Base-by-base conservation (phyloP, 2,797 vertebrate genomes). In the Pangasius larnaudii region DNA sequence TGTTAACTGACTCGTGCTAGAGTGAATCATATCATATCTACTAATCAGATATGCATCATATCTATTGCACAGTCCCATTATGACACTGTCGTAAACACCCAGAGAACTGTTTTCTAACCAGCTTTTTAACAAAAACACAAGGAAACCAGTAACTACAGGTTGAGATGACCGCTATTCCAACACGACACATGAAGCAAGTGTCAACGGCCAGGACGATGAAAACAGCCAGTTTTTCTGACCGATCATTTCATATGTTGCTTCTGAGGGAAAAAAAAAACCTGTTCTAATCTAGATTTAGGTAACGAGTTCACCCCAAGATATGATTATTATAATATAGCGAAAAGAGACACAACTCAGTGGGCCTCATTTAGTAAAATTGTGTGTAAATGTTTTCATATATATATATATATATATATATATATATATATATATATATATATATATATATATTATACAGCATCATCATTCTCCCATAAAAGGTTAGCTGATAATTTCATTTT, bases 61-160 rank as follows among this genome's bases (percentile, higher is more conserved):
- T 63, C 58, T 95, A 96, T 96, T 96, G 95, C 95, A 96, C 96
- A 93, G 93, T 95, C 94, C 95, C 95, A 93, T 87, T 91, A 91
- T 93, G 93, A 94, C 92, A 93, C 91, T 85, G 90, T 93, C 67
- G 87, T 88, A 89, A 92, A 87, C 95, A 95, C 94, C 93, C 90
- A 91, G 83, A 91, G 82, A 87, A 87, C 79, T 63, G 80, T 86
- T 81, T 78, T 86, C 92, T 71, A 87, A 69, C 87, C 85, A 78
- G 83, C 3, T 46, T 75, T 46, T 46, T 46, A 46, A 9, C 4
- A n/a, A 84, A 90, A 92, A 27, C 58, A n/a, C 3, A 11, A 82
- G 39, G 14, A 49, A 49, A 22, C 59, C 59, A 30, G 14, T 49
- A 81, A 63, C 58, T n/a, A 22, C 0, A 67, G 42, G 8, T 51